phyloP scores from a whole-genome alignment of 2,113 vertebrate species.

The Pampusana beccarii region DNA sequence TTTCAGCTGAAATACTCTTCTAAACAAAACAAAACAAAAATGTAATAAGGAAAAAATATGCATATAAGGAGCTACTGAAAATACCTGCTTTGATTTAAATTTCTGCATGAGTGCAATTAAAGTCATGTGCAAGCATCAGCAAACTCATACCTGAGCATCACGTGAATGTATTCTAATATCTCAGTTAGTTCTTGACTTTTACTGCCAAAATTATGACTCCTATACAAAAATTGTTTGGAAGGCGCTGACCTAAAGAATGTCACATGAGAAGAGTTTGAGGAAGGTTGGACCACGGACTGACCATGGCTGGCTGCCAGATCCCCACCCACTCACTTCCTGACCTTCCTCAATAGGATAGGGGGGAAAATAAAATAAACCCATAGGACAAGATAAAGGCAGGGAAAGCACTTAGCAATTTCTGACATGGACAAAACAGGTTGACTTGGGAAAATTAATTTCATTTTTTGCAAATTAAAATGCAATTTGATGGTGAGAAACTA shows the following conservation, averaged over 20 bases:
- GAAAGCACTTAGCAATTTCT: no score
- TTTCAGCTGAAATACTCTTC: not conserved
- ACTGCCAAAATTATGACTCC: not conserved
- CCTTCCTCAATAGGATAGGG: not conserved
- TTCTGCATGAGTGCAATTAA: not conserved
- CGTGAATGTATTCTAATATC: not conserved
- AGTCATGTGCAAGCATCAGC: not conserved
- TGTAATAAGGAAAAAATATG: not conserved
- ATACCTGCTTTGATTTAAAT: not conserved
- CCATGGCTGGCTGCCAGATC: not conserved
- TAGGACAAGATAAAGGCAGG: no score
- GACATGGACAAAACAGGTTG: no score
- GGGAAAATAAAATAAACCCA: not conserved
- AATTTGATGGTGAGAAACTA: not conserved
- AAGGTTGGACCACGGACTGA: not conserved
- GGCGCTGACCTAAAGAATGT: not conserved
- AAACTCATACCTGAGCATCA: not conserved
- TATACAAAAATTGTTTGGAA: not conserved
- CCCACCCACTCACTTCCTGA: not conserved
- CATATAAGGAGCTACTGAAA: not conserved
- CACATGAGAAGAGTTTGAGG: not conserved
- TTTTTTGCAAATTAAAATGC: not conserved
- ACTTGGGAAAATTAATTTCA: not conserved
- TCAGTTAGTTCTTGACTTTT: not conserved
- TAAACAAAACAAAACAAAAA: not conserved